Evolutionary conservation across 2,797 vertebrate species (phyloP).

Genomic region (Microhierax caerulescens): DNA sequence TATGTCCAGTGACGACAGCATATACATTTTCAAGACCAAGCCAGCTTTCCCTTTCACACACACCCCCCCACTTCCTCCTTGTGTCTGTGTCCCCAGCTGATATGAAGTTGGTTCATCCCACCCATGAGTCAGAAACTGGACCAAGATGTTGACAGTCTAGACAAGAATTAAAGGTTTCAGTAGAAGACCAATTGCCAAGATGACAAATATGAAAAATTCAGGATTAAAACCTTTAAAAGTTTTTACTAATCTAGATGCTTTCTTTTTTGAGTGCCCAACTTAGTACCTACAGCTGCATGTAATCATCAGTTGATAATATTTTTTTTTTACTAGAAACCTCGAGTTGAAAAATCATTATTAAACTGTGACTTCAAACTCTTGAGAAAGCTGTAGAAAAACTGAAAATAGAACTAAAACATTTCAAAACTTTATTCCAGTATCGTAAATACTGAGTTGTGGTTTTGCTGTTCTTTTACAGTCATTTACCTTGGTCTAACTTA

Average conservation of each 20-base stretch:
- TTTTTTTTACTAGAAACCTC: not conserved
- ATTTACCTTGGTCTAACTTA: not conserved
- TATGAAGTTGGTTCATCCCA: fast-evolving
- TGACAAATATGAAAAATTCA: not conserved
- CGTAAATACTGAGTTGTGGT: not conserved
- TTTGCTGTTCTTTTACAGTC: not conserved
- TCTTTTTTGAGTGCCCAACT: not conserved
- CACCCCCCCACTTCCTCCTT: not conserved
- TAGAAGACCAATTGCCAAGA: not conserved
- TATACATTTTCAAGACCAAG: not conserved
- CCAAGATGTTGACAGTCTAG: not conserved
- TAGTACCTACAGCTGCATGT: not conserved
- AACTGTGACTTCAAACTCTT: not conserved
- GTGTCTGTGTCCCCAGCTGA: not conserved
- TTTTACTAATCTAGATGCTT: not conserved
- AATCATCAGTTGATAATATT: not conserved
- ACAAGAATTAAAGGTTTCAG: not conserved
- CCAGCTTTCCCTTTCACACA: not conserved
- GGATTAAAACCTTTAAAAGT: not conserved
- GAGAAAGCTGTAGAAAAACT: not conserved
- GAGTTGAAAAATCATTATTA: not conserved
- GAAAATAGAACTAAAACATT: not conserved
- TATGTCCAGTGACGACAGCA: not conserved
- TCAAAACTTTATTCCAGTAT: not conserved
- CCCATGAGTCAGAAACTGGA: not conserved